Evolutionary conservation across 1,140 invertebrate genomes (phyloP).

Genomic region (Drosophila mayri): DNA sequence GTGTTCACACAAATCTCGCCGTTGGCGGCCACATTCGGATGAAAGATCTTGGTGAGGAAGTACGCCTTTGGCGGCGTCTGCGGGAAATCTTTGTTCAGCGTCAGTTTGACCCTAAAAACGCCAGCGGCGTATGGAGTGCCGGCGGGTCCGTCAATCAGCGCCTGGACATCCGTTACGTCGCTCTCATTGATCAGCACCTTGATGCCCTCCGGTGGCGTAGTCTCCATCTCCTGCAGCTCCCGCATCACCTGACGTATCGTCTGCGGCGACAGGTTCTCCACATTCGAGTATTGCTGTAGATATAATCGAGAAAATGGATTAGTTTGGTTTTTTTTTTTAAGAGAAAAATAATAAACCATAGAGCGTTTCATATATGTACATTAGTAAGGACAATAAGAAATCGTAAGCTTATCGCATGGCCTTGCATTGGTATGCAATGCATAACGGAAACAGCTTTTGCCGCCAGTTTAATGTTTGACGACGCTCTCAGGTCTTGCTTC

Average conservation of each 20-base stretch:
- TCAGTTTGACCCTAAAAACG: conserved; percentile 95
- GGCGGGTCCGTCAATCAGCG: conserved; percentile 94
- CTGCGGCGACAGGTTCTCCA: conserved; percentile 97
- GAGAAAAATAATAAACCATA: not conserved
- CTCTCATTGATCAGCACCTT: conserved; percentile 94
- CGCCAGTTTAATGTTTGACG: not conserved
- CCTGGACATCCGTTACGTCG: conserved; percentile 96
- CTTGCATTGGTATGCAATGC: too few species aligned
- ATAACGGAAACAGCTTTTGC: conserved; percentile 1
- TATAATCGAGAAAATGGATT: not conserved
- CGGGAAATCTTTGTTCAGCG: conserved; percentile 97
- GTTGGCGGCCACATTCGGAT: conserved; percentile 97
- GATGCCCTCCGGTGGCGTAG: conserved; percentile 94
- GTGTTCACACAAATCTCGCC: conserved; percentile 99
- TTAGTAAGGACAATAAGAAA: not conserved
- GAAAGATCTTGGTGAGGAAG: conserved; percentile 98
- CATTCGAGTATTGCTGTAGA: conserved; percentile 90
- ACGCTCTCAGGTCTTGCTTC: not conserved
- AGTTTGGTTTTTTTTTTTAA: not conserved
- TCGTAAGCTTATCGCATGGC: not conserved
- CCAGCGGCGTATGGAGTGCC: conserved; percentile 95
- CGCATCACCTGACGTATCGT: conserved; percentile 93
- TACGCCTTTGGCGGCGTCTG: conserved; percentile 96
- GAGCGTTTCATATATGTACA: not conserved
- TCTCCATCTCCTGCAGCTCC: conserved; percentile 92